Conservation (phyloP, 1,140 invertebrate genomes). For the Aporrectodea caliginosa region DNA sequence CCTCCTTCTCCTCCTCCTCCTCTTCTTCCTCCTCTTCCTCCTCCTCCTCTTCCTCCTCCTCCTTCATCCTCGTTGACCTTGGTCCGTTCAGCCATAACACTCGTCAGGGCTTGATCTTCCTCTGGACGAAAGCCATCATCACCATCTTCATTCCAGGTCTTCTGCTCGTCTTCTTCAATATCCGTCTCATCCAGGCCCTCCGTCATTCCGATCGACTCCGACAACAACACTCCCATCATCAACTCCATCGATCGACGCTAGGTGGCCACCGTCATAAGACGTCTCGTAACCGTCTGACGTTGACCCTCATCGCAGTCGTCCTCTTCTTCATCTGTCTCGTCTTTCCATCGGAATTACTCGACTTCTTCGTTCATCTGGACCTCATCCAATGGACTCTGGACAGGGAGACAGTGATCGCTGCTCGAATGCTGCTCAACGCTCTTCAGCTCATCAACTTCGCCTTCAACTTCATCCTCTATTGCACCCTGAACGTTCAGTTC, state of each 20-base stretch:
- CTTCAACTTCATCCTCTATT: not conserved
- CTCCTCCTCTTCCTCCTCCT: not conserved
- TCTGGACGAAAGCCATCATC: not conserved
- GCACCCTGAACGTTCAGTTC: not conserved
- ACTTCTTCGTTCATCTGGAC: not conserved
- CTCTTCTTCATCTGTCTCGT: conserved; percentile 15
- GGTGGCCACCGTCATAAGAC: not conserved
- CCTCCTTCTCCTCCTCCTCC: not conserved
- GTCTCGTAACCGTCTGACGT: not conserved
- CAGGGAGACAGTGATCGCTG: not conserved
- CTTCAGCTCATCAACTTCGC: not conserved
- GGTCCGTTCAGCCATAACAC: not conserved
- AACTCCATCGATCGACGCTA: too few relatives aligned
- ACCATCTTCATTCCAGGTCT: not conserved
- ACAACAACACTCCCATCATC: not conserved
- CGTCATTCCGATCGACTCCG: not conserved
- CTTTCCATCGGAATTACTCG: conserved; percentile 10
- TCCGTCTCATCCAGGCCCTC: conserved; percentile 3
- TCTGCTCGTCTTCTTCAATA: conserved; percentile 22
- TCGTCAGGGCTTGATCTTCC: not conserved
- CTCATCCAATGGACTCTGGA: not conserved
- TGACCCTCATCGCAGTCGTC: conserved; percentile 4
- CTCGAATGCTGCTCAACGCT: not conserved
- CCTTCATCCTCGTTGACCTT: conserved; percentile 10
- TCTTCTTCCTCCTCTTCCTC: not conserved